phyloP scores from a whole-genome alignment of 2,113 vertebrate species.

The Hippocampus guttulatus region DNA sequence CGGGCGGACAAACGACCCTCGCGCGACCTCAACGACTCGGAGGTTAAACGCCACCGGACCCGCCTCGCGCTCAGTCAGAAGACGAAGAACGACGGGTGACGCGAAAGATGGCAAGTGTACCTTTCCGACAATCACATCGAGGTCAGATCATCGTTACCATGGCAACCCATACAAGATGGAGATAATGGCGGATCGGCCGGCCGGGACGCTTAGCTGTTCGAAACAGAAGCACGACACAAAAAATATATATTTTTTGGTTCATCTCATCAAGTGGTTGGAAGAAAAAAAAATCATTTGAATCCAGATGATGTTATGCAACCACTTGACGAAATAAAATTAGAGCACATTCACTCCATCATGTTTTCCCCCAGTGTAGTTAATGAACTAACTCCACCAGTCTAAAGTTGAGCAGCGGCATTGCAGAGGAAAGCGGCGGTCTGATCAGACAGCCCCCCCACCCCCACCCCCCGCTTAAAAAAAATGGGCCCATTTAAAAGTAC shows the following conservation, averaged over 20 bases:
- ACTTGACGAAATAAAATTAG: too few species aligned
- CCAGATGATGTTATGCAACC: too few species aligned
- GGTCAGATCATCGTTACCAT: background rate
- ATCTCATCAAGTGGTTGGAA: too few species aligned
- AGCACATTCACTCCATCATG: too few species aligned
- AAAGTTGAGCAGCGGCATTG: background rate
- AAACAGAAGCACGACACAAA: too few species aligned
- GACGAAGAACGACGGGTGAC: background rate
- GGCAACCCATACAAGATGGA: too few species aligned
- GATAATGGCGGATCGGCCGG: too few species aligned
- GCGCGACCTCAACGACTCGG: background rate
- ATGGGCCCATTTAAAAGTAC: conserved; percentile 15
- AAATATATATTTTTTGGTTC: too few species aligned
- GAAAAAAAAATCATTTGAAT: too few species aligned
- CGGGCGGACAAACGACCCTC: conserved; percentile 9
- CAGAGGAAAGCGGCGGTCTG: conserved; percentile 1
- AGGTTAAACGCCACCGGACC: conserved; percentile 5
- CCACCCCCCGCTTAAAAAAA: conserved; percentile 1
- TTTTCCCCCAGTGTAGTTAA: too few species aligned
- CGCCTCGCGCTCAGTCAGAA: background rate
- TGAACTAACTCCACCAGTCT: background rate
- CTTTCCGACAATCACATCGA: background rate
- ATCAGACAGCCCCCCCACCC: background rate
- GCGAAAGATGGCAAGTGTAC: background rate
- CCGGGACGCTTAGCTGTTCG: too few species aligned